Base-by-base conservation (phyloP, 1,140 invertebrate genomes). In the Nautilus pompilius region DNA sequence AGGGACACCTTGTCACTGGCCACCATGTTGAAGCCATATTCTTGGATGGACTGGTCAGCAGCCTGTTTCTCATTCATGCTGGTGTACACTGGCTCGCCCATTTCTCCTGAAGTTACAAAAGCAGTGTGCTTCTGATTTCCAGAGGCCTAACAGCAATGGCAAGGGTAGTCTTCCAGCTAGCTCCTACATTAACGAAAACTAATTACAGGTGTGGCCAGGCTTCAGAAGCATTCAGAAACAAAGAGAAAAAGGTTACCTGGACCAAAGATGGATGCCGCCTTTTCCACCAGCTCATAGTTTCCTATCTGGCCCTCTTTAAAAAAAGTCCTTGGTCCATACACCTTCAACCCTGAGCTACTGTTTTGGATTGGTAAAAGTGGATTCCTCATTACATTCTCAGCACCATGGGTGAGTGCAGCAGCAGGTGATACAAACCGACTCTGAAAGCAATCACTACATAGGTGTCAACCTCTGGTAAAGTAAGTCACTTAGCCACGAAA, bases 21-120 rank as follows among this genome's bases (percentile, higher is more conserved):
- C 22, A 93, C 90, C 84, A 98, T 95, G 78, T 98, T 98, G 90
- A 98, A 98, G 33, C 96, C 96, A 85, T 95, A 80, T 32, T 97
- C 92, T n/a, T 69, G 68, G 1, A 77, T 68, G 28, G 75, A 71
- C 22, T 66, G 49, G n/a, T 81, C 72, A 26, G 80, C 79, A 48
- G 58, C 58, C 5, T 55, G 24, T 59, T 76, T 75, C 60, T 83
- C 81, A 29, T 71, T 74, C 69, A 72, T 72, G 24, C 60, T 56
- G 5, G 73, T 70, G 59, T 73, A 73, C 13, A 82, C 78, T 45
- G 79, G 63, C 48, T 79, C 71, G 8, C 81, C 81, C 49, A 67
- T 66, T 62, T 82, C 80, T 64, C 81, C 81, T 78, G 32, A 26
- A 45, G 17, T 10, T 61, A 20, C 36, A 15, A 36, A 46, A 29